Percentiles rank a stretch among this genome's conserved stretches.
Conservation (phyloP, 2,888 invertebrate species). For the Drosophila mimica region DNA sequence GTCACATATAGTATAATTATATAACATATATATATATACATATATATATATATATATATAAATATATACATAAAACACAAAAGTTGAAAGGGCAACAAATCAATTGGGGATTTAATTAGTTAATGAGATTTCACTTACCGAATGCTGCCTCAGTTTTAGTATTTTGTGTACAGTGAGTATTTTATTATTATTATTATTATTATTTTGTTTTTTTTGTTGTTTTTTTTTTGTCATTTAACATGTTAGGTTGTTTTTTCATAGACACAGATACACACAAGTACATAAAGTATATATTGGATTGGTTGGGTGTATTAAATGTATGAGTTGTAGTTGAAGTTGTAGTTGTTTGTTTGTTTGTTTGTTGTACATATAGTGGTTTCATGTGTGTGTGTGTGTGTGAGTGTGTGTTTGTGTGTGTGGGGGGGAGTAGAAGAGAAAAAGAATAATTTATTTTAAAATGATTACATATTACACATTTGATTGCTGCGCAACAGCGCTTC, state of each 20-base stretch:
- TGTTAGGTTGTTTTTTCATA: constrained; percentile 30
- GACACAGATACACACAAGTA: constrained; percentile 71
- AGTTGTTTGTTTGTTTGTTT: constrained; percentile 26
- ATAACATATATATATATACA: no score
- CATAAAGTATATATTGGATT: constrained; percentile 54
- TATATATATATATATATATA: no score
- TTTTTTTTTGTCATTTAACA: constrained; percentile 5
- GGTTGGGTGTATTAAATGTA: constrained; percentile 33
- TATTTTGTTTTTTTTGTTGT: no score
- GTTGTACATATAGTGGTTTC: constrained; percentile 12
- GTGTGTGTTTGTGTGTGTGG: constrained; percentile 32
- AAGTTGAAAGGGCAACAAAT: constrained; percentile 14
- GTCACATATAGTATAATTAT: constrained; percentile 1
- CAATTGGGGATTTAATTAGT: constrained; percentile 20
- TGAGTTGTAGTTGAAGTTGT: constrained; percentile 27
- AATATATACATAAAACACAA: background rate
- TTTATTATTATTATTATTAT: constrained; percentile 18
- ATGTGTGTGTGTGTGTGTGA: constrained; percentile 15
- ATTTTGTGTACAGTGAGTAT: constrained; percentile 26
- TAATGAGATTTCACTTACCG: constrained; percentile 62
- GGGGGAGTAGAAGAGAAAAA: constrained; percentile 64
- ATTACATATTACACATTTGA: constrained; percentile 46
- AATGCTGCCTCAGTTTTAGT: constrained; percentile 57
- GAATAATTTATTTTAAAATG: constrained; percentile 61
- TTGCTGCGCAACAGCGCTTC: constrained; percentile 41